Conservation (phyloP, 2,888 invertebrate species). For the Chydorus sphaericus region DNA sequence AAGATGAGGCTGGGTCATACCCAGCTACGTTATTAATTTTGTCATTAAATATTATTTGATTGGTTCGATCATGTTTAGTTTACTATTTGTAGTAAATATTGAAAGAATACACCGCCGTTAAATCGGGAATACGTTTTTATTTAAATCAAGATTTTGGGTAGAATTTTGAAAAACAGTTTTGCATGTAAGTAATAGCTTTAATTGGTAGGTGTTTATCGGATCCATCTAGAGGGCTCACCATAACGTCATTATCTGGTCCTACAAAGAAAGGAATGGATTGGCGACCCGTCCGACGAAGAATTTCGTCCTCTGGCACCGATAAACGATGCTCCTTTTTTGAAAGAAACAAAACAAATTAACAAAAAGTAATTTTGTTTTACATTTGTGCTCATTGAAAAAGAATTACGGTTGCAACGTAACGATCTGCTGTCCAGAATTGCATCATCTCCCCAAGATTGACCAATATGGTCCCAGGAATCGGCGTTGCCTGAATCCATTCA, state of each 20-base stretch:
- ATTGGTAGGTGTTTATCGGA: constrained; percentile 3
- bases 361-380: no score
- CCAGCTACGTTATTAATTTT: no score
- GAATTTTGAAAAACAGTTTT: constrained; percentile 1
- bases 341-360: no score
- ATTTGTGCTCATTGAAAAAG: no score
- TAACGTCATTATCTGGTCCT: constrained; percentile 47
- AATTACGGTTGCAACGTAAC: constrained; percentile 53
- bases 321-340: constrained; percentile 63
- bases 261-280: constrained; percentile 64
- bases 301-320: constrained; percentile 48
- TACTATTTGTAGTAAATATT: no score
- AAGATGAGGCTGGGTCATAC: no score
- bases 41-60: no score
- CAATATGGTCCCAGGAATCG: constrained; percentile 57
- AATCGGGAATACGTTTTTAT: no score
- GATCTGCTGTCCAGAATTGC: constrained; percentile 54
- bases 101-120: no score
- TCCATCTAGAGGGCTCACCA: constrained; percentile 33
- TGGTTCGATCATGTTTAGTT: no score
- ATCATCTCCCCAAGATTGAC: constrained; percentile 60
- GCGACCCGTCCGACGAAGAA: constrained; percentile 45
- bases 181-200: neutral
- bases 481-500: constrained; percentile 56
- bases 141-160: no score